These are phyloP conservation scores for Phrynocephalus versicolor DNA, from an alignment of 2,113 vertebrate species.

Conservation along the genomic window DNA sequence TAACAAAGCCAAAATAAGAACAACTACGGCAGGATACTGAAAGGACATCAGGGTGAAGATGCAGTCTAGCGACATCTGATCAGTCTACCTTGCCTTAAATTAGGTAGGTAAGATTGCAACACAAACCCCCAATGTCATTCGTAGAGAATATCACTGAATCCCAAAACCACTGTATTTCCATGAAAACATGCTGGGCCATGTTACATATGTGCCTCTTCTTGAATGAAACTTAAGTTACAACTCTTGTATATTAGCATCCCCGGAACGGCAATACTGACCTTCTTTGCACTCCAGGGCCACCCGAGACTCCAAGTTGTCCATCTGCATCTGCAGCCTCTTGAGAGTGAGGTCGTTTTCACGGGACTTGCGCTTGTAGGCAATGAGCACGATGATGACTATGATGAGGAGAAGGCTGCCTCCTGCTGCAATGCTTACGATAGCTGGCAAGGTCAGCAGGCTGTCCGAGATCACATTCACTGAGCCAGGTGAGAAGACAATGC, in stretches of 20 bases:
- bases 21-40: too few species aligned
- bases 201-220: neutral
- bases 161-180: neutral
- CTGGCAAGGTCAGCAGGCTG: slow-evolving; percentile 94
- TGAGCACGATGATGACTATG: slow-evolving; percentile 97
- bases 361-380: slow-evolving; percentile 98
- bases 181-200: neutral
- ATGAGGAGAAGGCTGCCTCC: slow-evolving; percentile 95
- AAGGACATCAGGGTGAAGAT: too few species aligned
- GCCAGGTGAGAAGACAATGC: slow-evolving; percentile 91
- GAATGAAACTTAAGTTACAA: neutral
- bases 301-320: slow-evolving; percentile 98
- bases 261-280: slow-evolving; percentile 72
- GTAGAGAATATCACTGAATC: neutral
- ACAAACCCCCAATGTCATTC: neutral
- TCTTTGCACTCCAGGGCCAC: slow-evolving; percentile 98
- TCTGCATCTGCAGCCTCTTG: slow-evolving; percentile 98
- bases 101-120: neutral
- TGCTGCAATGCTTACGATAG: slow-evolving; percentile 94
- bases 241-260: neutral
- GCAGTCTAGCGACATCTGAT: too few species aligned
- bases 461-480: slow-evolving; percentile 90
- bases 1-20: too few species aligned
- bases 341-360: slow-evolving; percentile 96
- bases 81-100: neutral